Evolutionary conservation across 2,888 invertebrate species (phyloP).

Genomic region (Sturmia bella): DNA sequence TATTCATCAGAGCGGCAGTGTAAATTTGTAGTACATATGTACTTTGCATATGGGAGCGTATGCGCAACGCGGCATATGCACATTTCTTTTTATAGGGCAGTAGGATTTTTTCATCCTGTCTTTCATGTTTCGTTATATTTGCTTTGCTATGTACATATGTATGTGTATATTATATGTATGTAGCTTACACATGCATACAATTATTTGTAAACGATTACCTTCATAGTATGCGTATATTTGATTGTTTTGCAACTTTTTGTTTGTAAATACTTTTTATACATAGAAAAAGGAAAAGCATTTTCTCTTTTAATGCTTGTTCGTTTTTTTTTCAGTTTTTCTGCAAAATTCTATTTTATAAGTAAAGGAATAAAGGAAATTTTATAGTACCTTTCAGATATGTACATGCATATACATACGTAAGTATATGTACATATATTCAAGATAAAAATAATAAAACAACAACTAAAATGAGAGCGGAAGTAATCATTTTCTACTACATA

Average conservation of each 20-base stretch:
- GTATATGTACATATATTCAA: background rate
- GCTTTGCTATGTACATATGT: slow-evolving; percentile 37
- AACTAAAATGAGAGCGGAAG: slow-evolving; percentile 55
- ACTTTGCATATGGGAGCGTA: slow-evolving; percentile 13
- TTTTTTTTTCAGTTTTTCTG: background rate
- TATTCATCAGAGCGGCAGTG: too few species aligned
- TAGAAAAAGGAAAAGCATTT: slow-evolving; percentile 54
- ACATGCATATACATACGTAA: too few species aligned
- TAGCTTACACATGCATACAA: background rate
- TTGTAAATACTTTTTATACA: too few species aligned
- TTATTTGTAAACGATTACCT: background rate
- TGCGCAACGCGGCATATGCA: slow-evolving; percentile 1
- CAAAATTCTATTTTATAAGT: background rate
- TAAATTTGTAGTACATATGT: too few species aligned
- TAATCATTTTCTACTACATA: slow-evolving; percentile 12
- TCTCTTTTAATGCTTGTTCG: slow-evolving; percentile 1
- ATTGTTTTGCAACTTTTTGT: too few species aligned
- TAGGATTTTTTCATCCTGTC: slow-evolving; percentile 74
- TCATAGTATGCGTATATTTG: too few species aligned
- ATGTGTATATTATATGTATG: background rate
- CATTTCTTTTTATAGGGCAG: slow-evolving; percentile 77
- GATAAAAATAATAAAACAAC: slow-evolving; percentile 65
- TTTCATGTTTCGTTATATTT: background rate
- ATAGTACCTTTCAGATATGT: slow-evolving; percentile 21
- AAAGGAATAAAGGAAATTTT: slow-evolving; percentile 31